A percentile compares a stretch with the other conserved stretches of the same genome.
phyloP scores from a whole-genome alignment of 2,113 vertebrate species.

The Oceanodroma tethys region DNA sequence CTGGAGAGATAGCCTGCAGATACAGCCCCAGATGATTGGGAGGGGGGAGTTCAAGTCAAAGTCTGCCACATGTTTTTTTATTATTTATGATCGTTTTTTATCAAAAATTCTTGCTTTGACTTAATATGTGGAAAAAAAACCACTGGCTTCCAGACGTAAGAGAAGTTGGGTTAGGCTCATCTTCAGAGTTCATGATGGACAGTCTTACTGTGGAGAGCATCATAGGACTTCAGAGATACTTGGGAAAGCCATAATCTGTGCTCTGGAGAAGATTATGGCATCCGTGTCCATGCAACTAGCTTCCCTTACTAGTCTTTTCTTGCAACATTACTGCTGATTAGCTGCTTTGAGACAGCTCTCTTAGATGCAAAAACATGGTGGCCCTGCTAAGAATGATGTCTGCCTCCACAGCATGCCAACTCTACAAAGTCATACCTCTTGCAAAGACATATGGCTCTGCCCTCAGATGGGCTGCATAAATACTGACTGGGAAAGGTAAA shows the following conservation, averaged over 20 bases:
- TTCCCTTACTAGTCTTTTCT: background rate
- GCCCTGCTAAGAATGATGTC: background rate
- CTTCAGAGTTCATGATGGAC: background rate
- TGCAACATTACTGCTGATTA: background rate
- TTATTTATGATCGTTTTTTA: background rate
- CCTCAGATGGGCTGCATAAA: background rate
- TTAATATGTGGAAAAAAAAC: background rate
- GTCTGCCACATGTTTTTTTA: background rate
- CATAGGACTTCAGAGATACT: background rate
- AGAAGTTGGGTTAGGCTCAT: background rate
- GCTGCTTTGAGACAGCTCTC: background rate
- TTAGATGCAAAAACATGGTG: background rate
- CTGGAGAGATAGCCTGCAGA: background rate
- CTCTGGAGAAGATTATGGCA: background rate
- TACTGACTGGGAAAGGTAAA: background rate
- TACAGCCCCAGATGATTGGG: background rate
- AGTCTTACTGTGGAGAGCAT: background rate
- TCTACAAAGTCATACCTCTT: background rate
- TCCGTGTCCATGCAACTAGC: rapidly evolving
- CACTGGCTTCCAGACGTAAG: background rate
- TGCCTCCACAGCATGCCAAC: background rate
- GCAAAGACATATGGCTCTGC: background rate
- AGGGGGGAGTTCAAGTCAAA: background rate
- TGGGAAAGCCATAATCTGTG: background rate
- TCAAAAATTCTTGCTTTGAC: background rate